Evolutionary conservation across 1,140 invertebrate genomes (phyloP), one percentile per base, ranked within the genome.

Genomic region (Diachasmimorpha longicaudata): DNA sequence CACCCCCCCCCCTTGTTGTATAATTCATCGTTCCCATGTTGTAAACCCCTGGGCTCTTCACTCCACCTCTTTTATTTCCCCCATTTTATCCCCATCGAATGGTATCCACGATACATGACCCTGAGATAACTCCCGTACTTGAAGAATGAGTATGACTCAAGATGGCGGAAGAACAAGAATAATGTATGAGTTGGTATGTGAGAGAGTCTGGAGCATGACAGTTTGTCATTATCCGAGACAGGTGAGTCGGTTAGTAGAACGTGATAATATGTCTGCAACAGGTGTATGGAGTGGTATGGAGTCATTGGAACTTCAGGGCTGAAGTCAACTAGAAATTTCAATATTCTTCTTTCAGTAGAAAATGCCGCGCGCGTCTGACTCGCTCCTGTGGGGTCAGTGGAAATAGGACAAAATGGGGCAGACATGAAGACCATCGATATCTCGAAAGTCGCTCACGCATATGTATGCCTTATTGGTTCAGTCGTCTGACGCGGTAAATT

Each of bases 21-120:
- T 81, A 81, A 81, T 81, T 81, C 80, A 81, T 81, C 79, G 77
- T 69, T 70, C 55, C 55, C 74, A 73, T 70, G 73, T 58, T 48
- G 70, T 67, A 70, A 44, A 37, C 23, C 21, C 31, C 70, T n/a
- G n/a, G 11, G 16, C n/a, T 46, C 66, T 70, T 48, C 25, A 55
- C n/a, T 21, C 70, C 42, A 55, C 31, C 46, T 55, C 70, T 52
- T 55, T 52, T 55, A 55, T 52, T 55, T 46, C 42, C 44, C 37
- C 70, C 36, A 52, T 58, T 55, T 14, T n/a, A 63, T 63, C 58
- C 31, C 21, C 58, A 63, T 63, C 58, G 58, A 63, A 63, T 63
- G 1, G 58, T 19, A n/a, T 55, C 58, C 58, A 25, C 58, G 2
- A 23, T 19, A 9, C 19, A 25, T 63, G 8, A 4, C 58, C 19